These are phyloP conservation scores for Yponomeuta plumbellus DNA, from an alignment of 2,888 invertebrate genomes.

Conservation along the genomic window DNA sequence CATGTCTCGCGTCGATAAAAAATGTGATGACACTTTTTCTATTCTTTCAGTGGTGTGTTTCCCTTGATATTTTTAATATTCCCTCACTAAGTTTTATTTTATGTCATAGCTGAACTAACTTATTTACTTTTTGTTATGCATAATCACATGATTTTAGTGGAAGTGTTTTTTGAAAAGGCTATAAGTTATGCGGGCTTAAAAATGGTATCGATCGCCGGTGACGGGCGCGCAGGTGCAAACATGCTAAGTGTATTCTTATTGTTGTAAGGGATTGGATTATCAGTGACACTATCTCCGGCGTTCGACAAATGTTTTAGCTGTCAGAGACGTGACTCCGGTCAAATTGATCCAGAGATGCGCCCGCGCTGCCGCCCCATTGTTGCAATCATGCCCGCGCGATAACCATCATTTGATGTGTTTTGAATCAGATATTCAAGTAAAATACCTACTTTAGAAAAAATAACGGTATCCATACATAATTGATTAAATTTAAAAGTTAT, in stretches of 20 bases:
- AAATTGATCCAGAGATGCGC: conserved; percentile 39
- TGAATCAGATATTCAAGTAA: neutral
- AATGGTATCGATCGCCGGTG: conserved; percentile 50
- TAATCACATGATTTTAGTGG: conserved; percentile 19
- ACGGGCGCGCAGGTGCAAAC: conserved; percentile 69
- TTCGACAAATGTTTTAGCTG: conserved; percentile 75
- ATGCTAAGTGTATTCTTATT: conserved; percentile 75
- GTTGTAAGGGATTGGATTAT: conserved; percentile 74
- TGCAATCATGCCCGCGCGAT: conserved; percentile 12
- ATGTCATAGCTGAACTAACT: neutral
- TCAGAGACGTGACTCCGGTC: conserved; percentile 71
- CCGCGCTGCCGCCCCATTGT: conserved; percentile 12
- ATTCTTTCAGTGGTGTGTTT: conserved; percentile 10
- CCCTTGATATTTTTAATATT: conserved; percentile 4
- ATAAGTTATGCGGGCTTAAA: conserved; percentile 51
- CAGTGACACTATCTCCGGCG: conserved; percentile 73
- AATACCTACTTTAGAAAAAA: conserved; percentile 3
- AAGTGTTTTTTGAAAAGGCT: conserved; percentile 18
- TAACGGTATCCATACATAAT: neutral
- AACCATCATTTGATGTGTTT: conserved; percentile 8
- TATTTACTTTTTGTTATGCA: conserved; percentile 5
- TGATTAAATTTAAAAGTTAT: conserved; percentile 5
- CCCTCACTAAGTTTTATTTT: conserved; percentile 8
- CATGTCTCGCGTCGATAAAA: conserved; percentile 34
- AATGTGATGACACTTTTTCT: conserved; percentile 29